Evolutionary conservation across 2,113 vertebrate species (phyloP).

Genomic region (Paedocypris sp.): DNA sequence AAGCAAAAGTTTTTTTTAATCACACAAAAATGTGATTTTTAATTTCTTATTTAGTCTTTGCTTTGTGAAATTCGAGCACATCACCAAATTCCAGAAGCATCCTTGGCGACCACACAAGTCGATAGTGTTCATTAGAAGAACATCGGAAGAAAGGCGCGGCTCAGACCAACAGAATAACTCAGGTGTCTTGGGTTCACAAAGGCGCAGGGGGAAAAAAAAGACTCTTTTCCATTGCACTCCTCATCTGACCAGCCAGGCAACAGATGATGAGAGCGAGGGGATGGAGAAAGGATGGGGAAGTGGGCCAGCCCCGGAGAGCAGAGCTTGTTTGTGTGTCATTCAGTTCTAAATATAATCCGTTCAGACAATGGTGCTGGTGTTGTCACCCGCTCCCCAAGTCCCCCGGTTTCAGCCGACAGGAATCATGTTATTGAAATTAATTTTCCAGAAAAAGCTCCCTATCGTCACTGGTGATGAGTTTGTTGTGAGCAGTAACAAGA

Average conservation of each 20-base stretch:
- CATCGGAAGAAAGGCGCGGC: conserved; percentile 1
- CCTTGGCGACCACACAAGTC: too few relatives aligned
- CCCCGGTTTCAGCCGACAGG: conserved; percentile 8
- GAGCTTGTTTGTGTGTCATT: conserved; percentile 1
- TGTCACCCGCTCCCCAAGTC: not conserved
- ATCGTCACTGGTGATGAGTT: conserved; percentile 33
- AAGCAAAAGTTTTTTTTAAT: too few relatives aligned
- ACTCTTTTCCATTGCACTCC: conserved; percentile 17
- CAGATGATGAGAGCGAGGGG: not conserved
- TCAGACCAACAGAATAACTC: not conserved
- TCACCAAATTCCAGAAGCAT: too few relatives aligned
- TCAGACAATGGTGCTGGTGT: conserved; percentile 8
- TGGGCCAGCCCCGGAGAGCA: not conserved
- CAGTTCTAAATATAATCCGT: conserved; percentile 22
- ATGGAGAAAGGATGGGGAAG: not conserved
- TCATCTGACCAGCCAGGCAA: conserved; percentile 1
- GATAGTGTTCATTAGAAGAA: too few relatives aligned
- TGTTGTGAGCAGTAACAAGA: not conserved
- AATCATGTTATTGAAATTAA: conserved; percentile 19
- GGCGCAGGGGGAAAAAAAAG: conserved; percentile 12
- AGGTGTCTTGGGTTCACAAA: not conserved
- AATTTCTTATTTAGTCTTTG: too few relatives aligned
- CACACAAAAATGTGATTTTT: too few relatives aligned
- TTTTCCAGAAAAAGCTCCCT: conserved; percentile 30
- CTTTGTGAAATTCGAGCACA: too few relatives aligned